phyloP scores from a whole-genome alignment of 2,888 invertebrate species.

The Amblyjoppa fuscipennis region DNA sequence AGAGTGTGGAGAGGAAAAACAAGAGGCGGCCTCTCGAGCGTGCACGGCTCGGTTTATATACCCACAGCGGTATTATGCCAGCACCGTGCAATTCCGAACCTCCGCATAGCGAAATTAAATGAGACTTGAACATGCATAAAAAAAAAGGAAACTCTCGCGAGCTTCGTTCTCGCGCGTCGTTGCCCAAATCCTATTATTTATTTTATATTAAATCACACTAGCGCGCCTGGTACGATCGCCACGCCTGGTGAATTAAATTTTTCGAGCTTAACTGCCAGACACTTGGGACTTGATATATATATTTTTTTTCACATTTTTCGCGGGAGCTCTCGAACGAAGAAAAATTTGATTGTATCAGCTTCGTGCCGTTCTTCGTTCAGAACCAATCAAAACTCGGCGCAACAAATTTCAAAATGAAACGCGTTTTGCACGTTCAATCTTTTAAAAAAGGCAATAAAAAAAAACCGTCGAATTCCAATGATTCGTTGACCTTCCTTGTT shows the following conservation, averaged over 20 bases:
- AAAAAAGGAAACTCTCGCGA: conserved; percentile 10
- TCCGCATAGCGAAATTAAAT: conserved; percentile 50
- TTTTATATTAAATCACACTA: conserved; percentile 48
- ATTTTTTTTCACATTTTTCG: background rate
- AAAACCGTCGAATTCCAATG: conserved; percentile 16
- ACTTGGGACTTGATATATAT: conserved; percentile 17
- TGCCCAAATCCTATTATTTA: conserved; percentile 51
- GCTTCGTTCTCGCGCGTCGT: background rate
- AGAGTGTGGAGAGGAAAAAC: conserved; percentile 46
- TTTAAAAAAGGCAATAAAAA: background rate
- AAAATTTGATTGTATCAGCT: background rate
- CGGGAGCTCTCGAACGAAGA: background rate
- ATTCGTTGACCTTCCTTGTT: conserved; percentile 16
- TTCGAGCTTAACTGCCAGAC: conserved; percentile 29
- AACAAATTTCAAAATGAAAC: background rate
- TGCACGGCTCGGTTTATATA: conserved; percentile 9
- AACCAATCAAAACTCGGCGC: background rate
- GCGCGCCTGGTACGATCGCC: background rate
- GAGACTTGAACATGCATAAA: conserved; percentile 25
- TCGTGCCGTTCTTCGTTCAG: background rate
- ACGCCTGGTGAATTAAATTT: conserved; percentile 22
- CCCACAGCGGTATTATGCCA: conserved; percentile 26
- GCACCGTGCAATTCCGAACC: conserved; percentile 36
- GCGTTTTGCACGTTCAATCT: background rate
- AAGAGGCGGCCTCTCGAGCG: conserved; percentile 42